These are phyloP conservation scores for Astyanax mexicanus DNA, from an alignment of 2,797 vertebrate species.

Conservation along the genomic window DNA sequence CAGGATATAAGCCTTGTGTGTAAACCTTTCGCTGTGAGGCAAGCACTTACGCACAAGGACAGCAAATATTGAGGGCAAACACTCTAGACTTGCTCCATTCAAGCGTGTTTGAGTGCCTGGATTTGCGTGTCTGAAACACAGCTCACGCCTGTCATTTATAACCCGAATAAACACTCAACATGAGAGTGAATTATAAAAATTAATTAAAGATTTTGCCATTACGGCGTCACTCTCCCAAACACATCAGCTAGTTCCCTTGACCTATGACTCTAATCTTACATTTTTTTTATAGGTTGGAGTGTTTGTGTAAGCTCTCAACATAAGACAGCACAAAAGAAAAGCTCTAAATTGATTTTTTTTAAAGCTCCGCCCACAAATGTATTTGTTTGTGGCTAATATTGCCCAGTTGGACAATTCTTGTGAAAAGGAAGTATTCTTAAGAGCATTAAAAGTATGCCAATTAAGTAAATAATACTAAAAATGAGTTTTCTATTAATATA, in stretches of 20 bases:
- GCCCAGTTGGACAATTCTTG: too few relatives aligned
- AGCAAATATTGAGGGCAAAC: conserved; percentile 31
- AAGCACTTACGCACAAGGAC: background rate
- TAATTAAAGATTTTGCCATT: background rate
- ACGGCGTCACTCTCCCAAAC: conserved; percentile 19
- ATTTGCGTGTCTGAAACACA: background rate
- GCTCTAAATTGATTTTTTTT: too few relatives aligned
- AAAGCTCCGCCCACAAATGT: too few relatives aligned
- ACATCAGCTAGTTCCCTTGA: conserved; percentile 46
- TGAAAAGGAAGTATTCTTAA: too few relatives aligned
- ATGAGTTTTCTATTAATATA: too few relatives aligned
- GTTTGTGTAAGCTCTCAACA: conserved; percentile 23
- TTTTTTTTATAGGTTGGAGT: conserved; percentile 40
- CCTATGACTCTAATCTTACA: conserved; percentile 24
- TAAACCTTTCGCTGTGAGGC: conserved; percentile 13
- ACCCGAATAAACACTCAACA: background rate
- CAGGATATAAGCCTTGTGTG: background rate
- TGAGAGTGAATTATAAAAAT: background rate
- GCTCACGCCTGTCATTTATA: background rate
- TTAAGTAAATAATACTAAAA: too few relatives aligned
- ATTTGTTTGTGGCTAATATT: too few relatives aligned
- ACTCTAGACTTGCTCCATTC: background rate
- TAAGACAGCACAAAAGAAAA: too few relatives aligned
- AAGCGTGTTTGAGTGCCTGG: background rate
- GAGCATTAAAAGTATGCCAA: too few relatives aligned